Percentiles rank a stretch among this genome's conserved stretches.
Conservation (phyloP, 2,113 vertebrate species). For the Saguinus imperator region DNA sequence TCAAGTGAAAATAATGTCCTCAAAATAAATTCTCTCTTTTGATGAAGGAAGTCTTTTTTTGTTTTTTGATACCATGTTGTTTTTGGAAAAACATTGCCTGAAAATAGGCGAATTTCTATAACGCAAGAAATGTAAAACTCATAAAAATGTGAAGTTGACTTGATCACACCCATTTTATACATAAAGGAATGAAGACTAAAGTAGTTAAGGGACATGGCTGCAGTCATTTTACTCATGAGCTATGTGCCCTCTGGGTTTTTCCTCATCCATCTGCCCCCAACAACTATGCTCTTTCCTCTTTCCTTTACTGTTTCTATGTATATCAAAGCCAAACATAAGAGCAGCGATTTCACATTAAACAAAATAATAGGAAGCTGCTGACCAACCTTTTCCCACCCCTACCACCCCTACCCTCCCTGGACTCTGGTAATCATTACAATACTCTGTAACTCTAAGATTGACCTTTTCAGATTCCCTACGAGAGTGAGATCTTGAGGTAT, state of each 20-base stretch:
- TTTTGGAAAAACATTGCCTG: neutral
- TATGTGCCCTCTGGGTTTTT: neutral
- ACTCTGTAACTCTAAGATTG: neutral
- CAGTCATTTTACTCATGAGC: neutral
- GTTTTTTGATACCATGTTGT: neutral
- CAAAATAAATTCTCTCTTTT: neutral
- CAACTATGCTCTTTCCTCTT: neutral
- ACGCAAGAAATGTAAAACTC: neutral
- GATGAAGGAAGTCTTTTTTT: neutral
- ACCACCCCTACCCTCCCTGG: neutral
- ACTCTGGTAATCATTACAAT: neutral
- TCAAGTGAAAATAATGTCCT: neutral
- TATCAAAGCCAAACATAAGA: neutral
- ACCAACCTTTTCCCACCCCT: neutral
- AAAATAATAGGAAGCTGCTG: neutral
- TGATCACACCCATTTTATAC: neutral
- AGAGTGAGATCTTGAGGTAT: neutral
- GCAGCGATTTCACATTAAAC: neutral
- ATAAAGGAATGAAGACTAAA: neutral
- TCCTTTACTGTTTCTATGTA: neutral
- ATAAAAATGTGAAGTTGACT: neutral
- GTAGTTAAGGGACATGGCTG: neutral
- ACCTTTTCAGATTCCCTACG: neutral
- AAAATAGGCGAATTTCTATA: neutral
- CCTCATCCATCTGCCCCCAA: neutral